phyloP scores from a whole-genome alignment of 1,140 invertebrate genomes.

The Drosophila seguyi region DNA sequence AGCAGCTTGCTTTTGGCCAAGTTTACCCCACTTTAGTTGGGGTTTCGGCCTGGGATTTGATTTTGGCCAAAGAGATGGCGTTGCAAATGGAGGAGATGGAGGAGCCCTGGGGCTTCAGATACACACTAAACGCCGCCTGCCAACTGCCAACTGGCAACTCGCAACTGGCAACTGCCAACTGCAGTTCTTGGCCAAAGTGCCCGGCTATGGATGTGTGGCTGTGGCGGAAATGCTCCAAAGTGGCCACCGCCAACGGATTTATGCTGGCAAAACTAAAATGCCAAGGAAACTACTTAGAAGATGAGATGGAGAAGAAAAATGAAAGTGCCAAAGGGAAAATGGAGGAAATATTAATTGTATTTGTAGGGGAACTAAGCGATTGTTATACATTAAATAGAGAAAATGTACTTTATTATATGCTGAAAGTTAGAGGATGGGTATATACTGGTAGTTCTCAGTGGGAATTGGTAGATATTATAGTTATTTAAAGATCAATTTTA shows the following conservation, averaged over 20 bases:
- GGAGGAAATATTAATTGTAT: background rate
- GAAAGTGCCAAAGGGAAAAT: constrained; percentile 12
- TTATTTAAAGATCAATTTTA: background rate
- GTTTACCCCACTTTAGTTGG: constrained; percentile 53
- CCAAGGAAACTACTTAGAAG: constrained; percentile 2
- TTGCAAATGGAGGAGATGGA: constrained; percentile 1
- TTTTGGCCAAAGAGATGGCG: constrained; percentile 20
- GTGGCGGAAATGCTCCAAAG: constrained; percentile 71
- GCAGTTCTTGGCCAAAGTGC: constrained; percentile 50
- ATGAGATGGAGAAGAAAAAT: background rate
- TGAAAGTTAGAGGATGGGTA: background rate
- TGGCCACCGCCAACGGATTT: constrained; percentile 44
- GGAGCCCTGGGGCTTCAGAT: constrained; percentile 38
- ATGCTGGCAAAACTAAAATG: constrained; percentile 25
- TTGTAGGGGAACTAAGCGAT: too few relatives aligned
- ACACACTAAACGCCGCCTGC: constrained; percentile 38
- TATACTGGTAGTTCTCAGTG: too few relatives aligned
- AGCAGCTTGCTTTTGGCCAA: constrained; percentile 40
- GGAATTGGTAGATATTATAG: background rate
- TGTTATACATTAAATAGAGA: background rate
- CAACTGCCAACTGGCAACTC: constrained; percentile 2
- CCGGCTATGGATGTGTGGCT: constrained; percentile 9
- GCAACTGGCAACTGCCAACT: constrained; percentile 33
- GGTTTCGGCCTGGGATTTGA: constrained; percentile 41
- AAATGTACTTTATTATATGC: background rate